Evolutionary conservation across 2,888 invertebrate species (phyloP).

Genomic region (Ectemnius cavifrons): DNA sequence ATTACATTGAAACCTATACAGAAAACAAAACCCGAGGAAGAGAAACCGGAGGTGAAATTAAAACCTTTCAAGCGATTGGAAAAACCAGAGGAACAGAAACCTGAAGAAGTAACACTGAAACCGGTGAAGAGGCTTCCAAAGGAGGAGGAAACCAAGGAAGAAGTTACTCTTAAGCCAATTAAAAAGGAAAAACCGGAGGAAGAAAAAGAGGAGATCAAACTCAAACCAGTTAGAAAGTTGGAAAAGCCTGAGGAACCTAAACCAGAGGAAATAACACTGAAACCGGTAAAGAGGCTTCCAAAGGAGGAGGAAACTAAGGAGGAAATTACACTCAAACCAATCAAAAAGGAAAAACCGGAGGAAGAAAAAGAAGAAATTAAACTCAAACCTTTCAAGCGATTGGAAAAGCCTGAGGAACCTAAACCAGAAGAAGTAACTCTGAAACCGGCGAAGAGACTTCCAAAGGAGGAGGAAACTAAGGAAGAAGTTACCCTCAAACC

Average conservation of each 20-base stretch:
- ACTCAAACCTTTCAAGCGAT: conserved; percentile 39
- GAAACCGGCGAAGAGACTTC: conserved; percentile 44
- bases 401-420: conserved; percentile 23
- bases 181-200: conserved; percentile 63
- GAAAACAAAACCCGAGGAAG: conserved; percentile 35
- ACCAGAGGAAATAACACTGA: conserved; percentile 63
- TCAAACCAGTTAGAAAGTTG: conserved; percentile 49
- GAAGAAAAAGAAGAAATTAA: conserved; percentile 54
- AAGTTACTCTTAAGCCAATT: conserved; percentile 55
- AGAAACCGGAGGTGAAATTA: conserved; percentile 58
- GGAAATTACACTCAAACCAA: conserved; percentile 53
- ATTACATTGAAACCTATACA: conserved; percentile 67
- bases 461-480: conserved; percentile 16
- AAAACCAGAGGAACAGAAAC: conserved; percentile 65
- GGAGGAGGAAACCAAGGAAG: conserved; percentile 42
- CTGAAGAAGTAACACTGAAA: conserved; percentile 59
- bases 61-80: conserved; percentile 51
- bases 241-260: background rate
- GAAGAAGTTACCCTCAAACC: conserved; percentile 49
- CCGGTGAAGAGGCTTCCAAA: conserved; percentile 63
- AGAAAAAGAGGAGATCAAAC: conserved; percentile 54
- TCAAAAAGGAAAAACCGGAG: conserved; percentile 41
- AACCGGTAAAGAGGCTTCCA: conserved; percentile 52
- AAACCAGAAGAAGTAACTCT: conserved; percentile 30
- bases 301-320: conserved; percentile 55